phyloP scores from a whole-genome alignment of 2,888 invertebrate genomes.

The Cerceris ruficornis region DNA sequence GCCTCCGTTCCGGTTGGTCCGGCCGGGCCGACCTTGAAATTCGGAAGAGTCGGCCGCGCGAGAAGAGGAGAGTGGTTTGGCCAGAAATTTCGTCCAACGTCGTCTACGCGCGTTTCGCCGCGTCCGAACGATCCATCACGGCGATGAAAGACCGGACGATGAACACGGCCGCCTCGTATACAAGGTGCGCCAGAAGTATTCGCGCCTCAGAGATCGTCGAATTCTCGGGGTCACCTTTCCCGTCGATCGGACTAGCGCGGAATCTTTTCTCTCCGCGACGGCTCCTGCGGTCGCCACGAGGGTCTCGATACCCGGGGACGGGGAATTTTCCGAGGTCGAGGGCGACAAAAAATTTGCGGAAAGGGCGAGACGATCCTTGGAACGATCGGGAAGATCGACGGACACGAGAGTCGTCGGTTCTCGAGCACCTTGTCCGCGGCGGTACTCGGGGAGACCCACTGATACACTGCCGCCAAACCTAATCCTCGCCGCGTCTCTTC shows the following conservation, averaged over 20 bases:
- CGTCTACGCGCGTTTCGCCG: constrained; percentile 46
- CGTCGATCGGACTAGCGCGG: neutral
- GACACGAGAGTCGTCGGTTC: neutral
- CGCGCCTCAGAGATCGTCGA: neutral
- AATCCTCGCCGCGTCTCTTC: constrained; percentile 15
- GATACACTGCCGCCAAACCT: constrained; percentile 69
- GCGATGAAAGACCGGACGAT: constrained; percentile 44
- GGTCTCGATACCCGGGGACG: too few relatives aligned
- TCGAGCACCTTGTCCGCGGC: neutral
- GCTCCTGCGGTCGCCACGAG: too few relatives aligned
- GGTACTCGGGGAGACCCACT: constrained; percentile 56
- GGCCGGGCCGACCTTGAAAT: constrained; percentile 60
- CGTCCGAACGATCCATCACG: constrained; percentile 65
- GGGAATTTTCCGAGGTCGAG: too few relatives aligned
- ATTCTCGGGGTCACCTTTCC: neutral
- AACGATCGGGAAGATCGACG: neutral
- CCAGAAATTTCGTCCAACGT: constrained; percentile 58
- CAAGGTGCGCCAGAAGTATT: constrained; percentile 31
- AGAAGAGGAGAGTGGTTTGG: constrained; percentile 67
- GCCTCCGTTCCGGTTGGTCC: constrained; percentile 2
- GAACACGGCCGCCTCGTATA: constrained; percentile 9
- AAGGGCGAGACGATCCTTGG: neutral
- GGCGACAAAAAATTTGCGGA: neutral
- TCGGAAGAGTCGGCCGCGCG: constrained; percentile 53
- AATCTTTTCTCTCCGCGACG: neutral